phyloP scores from a whole-genome alignment of 2,888 invertebrate species.

The Cheilosia scutellata region DNA sequence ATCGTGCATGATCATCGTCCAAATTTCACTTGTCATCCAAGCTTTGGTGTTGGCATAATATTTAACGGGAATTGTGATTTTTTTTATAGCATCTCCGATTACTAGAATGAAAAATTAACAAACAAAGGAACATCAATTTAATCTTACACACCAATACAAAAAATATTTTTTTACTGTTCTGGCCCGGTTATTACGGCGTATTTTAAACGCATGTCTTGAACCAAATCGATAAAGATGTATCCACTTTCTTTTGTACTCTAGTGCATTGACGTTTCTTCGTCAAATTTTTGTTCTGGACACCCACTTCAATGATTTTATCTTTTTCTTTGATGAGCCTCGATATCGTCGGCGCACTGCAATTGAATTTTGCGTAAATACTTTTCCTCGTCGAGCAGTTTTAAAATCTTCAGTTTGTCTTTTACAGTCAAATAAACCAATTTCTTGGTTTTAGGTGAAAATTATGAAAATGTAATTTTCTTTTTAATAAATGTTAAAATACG shows the following conservation, averaged over 20 bases:
- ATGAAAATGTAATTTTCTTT: too few relatives aligned
- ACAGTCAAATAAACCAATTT: too few relatives aligned
- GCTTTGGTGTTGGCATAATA: slow-evolving; percentile 65
- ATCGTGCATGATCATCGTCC: slow-evolving; percentile 44
- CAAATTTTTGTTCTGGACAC: slow-evolving; percentile 27
- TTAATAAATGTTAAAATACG: too few relatives aligned
- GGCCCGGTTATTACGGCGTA: slow-evolving; percentile 33
- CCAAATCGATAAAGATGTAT: slow-evolving; percentile 19
- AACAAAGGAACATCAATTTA: not conserved
- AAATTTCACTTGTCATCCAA: slow-evolving; percentile 71
- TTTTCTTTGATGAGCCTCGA: slow-evolving; percentile 9
- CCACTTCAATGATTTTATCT: not conserved
- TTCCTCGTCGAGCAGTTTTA: too few relatives aligned
- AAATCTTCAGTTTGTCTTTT: too few relatives aligned
- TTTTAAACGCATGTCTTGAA: slow-evolving; percentile 15
- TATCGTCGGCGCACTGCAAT: too few relatives aligned
- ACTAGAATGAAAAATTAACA: too few relatives aligned
- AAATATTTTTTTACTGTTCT: slow-evolving; percentile 69
- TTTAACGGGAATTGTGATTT: slow-evolving; percentile 38
- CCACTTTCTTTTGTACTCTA: slow-evolving; percentile 16
- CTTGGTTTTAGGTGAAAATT: too few relatives aligned
- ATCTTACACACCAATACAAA: slow-evolving; percentile 50
- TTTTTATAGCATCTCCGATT: too few relatives aligned
- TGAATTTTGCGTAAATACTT: too few relatives aligned
- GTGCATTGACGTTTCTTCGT: slow-evolving; percentile 19